These are phyloP conservation scores for Meteorus cinctellus DNA, from an alignment of 2,888 invertebrate genomes.

Conservation along the genomic window DNA sequence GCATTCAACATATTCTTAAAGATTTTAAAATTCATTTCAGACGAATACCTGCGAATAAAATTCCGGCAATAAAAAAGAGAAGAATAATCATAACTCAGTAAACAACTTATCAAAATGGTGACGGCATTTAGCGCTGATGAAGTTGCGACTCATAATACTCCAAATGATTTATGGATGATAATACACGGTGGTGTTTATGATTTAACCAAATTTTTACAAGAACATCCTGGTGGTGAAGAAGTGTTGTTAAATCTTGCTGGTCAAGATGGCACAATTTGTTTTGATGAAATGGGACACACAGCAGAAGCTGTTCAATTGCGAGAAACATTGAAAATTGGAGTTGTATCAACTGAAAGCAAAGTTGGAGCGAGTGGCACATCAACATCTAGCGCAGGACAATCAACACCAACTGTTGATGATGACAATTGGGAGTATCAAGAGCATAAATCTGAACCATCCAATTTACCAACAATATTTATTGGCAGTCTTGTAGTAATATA, in stretches of 20 bases:
- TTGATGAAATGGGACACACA: constrained; percentile 83
- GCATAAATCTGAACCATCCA: constrained; percentile 51
- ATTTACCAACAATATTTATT: constrained; percentile 48
- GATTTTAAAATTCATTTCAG: background rate
- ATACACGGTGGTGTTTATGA: constrained; percentile 78
- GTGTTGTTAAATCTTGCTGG: constrained; percentile 77
- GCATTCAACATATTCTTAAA: background rate
- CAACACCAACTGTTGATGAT: constrained; percentile 52
- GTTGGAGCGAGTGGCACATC: constrained; percentile 30
- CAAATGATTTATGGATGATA: constrained; percentile 75
- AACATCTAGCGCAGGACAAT: constrained; percentile 1
- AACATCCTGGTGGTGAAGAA: constrained; percentile 80
- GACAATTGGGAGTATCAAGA: constrained; percentile 59
- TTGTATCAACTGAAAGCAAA: constrained; percentile 64
- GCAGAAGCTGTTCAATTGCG: constrained; percentile 79
- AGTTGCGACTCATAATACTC: constrained; percentile 73
- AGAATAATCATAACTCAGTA: no score
- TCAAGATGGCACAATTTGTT: constrained; percentile 77
- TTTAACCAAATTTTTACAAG: constrained; percentile 76
- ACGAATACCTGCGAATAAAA: background rate
- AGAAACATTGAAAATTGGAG: constrained; percentile 77
- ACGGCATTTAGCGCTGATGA: constrained; percentile 70
- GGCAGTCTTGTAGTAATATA: constrained; percentile 55
- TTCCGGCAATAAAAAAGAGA: background rate
- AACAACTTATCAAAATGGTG: constrained; percentile 47